A percentile compares a stretch with the other conserved stretches of the same genome.
phyloP scores from a whole-genome alignment of 2,888 invertebrate genomes.

The Girardia tigrina region DNA sequence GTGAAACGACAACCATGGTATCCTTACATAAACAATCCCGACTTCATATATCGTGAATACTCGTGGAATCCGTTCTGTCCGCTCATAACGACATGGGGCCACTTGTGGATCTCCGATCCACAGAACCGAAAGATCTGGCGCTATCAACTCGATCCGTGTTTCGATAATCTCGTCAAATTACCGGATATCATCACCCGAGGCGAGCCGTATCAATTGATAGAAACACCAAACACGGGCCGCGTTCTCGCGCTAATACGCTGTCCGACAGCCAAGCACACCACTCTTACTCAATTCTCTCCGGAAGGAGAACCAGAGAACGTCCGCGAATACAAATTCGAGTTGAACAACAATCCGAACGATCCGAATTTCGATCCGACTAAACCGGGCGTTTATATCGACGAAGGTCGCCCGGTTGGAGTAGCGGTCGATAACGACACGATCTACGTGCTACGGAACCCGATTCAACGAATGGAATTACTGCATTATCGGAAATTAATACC shows the following conservation, averaged over 20 bases:
- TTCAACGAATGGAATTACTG: constrained; percentile 7
- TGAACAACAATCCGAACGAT: not conserved
- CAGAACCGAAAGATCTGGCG: constrained; percentile 1
- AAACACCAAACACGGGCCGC: constrained; percentile 3
- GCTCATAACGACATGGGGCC: not conserved
- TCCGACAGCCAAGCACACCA: not conserved
- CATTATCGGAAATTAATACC: constrained; percentile 7
- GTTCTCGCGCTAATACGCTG: not conserved
- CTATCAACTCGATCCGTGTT: not conserved
- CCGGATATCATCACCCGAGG: not conserved
- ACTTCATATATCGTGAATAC: constrained; percentile 2
- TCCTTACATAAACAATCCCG: constrained; percentile 5
- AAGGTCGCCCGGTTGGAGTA: not conserved
- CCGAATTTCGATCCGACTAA: not conserved
- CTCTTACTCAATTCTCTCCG: not conserved
- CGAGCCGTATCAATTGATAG: not conserved
- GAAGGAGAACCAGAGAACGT: not conserved
- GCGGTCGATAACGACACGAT: not conserved
- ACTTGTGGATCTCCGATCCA: not conserved
- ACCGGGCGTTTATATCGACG: not conserved
- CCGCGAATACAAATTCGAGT: constrained; percentile 6
- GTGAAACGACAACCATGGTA: constrained; percentile 1
- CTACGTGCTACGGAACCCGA: not conserved
- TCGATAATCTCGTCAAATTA: not conserved
- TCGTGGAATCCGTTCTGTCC: constrained; percentile 9